Evolutionary conservation across 2,113 vertebrate genomes (phyloP).

Genomic region (Sebastes fasciatus): DNA sequence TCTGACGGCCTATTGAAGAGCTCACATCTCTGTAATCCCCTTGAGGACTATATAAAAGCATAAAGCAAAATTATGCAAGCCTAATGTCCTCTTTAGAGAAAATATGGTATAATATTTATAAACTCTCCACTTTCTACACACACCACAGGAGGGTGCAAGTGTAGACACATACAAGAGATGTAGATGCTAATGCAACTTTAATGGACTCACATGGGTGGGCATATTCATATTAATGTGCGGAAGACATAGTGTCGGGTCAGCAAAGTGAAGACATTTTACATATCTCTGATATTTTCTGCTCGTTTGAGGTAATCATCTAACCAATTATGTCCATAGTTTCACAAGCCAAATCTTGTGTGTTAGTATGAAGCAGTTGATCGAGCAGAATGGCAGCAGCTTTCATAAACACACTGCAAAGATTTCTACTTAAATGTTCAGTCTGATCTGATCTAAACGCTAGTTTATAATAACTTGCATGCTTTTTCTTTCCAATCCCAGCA

Average conservation of each 20-base stretch:
- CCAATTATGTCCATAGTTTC: not conserved
- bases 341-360: not conserved
- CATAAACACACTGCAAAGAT: too few relatives aligned
- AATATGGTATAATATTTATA: conserved; percentile 73
- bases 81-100: conserved; percentile 66
- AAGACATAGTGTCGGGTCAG: conserved; percentile 48
- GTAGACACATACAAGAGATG: conserved; percentile 24
- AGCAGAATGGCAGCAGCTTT: not conserved
- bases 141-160: conserved; percentile 45
- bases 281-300: conserved; percentile 23
- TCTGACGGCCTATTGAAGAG: conserved; percentile 15
- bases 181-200: conserved; percentile 58
- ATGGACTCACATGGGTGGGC: conserved; percentile 44
- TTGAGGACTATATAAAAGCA: conserved; percentile 45
- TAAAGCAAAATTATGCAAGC: conserved; percentile 55
- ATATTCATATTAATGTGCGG: conserved; percentile 56
- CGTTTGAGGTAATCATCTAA: not conserved
- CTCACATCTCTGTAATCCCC: conserved; percentile 34
- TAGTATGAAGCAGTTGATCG: not conserved
- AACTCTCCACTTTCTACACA: conserved; percentile 45
- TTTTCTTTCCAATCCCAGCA: not conserved
- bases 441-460: not conserved
- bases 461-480: conserved; percentile 1
- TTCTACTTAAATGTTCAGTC: not conserved
- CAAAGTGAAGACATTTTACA: conserved; percentile 48